These are phyloP conservation scores for Maconellicoccus hirsutus DNA, from an alignment of 1,140 invertebrate genomes.

Conservation along the genomic window DNA sequence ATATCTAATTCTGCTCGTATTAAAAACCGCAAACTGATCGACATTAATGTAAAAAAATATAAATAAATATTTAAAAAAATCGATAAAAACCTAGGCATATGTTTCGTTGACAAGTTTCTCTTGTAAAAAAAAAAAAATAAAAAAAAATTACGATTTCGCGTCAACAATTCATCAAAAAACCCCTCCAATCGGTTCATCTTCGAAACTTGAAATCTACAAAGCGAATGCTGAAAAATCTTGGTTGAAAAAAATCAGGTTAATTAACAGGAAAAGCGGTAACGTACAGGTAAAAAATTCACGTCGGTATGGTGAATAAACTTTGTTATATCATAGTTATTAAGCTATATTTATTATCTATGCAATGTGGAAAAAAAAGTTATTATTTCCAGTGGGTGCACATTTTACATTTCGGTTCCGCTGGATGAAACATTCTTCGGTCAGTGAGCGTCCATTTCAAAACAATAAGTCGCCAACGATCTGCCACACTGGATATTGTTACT, in stretches of 20 bases:
- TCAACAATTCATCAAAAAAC: too few species aligned
- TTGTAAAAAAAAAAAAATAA: too few species aligned
- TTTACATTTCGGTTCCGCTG: slow-evolving; percentile 18
- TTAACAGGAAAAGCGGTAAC: not conserved
- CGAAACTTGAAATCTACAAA: not conserved
- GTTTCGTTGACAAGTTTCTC: too few species aligned
- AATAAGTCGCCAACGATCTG: not conserved
- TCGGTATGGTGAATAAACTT: slow-evolving; percentile 8
- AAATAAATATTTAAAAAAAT: too few species aligned
- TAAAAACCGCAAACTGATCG: too few species aligned
- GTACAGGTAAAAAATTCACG: slow-evolving; percentile 3
- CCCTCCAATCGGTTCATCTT: too few species aligned
- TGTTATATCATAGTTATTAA: slow-evolving; percentile 10
- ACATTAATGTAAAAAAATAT: too few species aligned
- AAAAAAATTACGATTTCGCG: too few species aligned
- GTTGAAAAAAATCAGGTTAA: not conserved
- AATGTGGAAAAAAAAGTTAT: slow-evolving; percentile 9
- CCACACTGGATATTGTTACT: not conserved
- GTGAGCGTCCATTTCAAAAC: slow-evolving; percentile 17
- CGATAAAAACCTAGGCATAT: too few species aligned
- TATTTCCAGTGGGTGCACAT: slow-evolving; percentile 21
- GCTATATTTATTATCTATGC: slow-evolving; percentile 4
- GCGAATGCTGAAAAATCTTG: not conserved
- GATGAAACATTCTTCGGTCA: slow-evolving; percentile 17
- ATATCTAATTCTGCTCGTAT: too few species aligned